A percentile compares a stretch with the other conserved stretches of the same genome.
Conservation (phyloP, 2,888 invertebrate species). For the Cerastoderma edule region DNA sequence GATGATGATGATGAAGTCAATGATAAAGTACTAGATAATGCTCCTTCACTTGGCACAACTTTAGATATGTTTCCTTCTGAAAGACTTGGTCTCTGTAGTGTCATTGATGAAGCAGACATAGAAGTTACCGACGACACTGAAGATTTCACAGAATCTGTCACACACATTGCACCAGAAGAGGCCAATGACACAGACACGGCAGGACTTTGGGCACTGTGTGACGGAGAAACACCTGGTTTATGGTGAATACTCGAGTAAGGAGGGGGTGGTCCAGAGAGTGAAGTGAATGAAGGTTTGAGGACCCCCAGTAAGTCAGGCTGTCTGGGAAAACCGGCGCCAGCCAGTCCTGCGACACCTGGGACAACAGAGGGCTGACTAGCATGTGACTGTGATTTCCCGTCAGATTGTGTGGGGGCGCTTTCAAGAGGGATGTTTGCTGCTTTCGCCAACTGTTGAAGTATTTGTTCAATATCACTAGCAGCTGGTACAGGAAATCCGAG, state of each 20-base stretch:
- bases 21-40: slow-evolving; percentile 32
- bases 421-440: slow-evolving; percentile 50
- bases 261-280: slow-evolving; percentile 49
- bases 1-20: slow-evolving; percentile 34
- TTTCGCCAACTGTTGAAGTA: slow-evolving; percentile 54
- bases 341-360: slow-evolving; percentile 2
- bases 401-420: slow-evolving; percentile 27
- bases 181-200: neutral
- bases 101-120: neutral
- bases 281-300: slow-evolving; percentile 40
- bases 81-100: slow-evolving; percentile 11
- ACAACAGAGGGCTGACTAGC: slow-evolving; percentile 13
- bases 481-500: slow-evolving; percentile 56
- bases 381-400: neutral
- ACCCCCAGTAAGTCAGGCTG: slow-evolving; percentile 39
- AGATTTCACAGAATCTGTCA: slow-evolving; percentile 18
- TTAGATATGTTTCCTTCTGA: slow-evolving; percentile 30
- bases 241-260: slow-evolving; percentile 57
- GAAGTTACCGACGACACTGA: neutral
- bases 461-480: slow-evolving; percentile 59
- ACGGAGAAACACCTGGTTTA: slow-evolving; percentile 25
- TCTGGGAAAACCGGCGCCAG: slow-evolving; percentile 28
- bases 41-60: slow-evolving; percentile 38
- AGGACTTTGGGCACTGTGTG: slow-evolving; percentile 18
- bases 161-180: slow-evolving; percentile 1